Base-by-base conservation (phyloP, 1,140 invertebrate species). In the Pentalonia nigronervosa region DNA sequence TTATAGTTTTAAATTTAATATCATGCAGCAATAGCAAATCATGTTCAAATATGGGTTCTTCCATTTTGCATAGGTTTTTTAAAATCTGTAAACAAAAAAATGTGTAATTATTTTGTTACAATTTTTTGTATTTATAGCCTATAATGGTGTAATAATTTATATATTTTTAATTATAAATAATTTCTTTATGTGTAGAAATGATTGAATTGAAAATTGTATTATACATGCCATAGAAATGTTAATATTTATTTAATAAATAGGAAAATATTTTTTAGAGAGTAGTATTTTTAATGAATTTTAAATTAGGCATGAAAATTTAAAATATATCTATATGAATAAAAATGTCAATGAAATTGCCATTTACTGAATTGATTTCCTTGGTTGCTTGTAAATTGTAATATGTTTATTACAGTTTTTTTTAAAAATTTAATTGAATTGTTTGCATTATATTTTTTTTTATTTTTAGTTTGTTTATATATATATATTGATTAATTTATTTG, bases 61-160 rank as follows among this genome's bases (percentile, higher is more conserved):
- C 91, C 91, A 93, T 86, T 93, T 48, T 86, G 91, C 81, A 93
- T 84, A 93, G 11, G 53, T 91, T 81, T 84, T 86, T 50, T 17
- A 20, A 93, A 50, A 92, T 84, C 47, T 93, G 67, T 92, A 86
- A 93, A 53, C 76, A 86, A 86, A 50, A n/a, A 93, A 93, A 93
- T 93, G 76, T 93, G 81, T 93, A 93, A 84, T 86, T 93, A 93
- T 93, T 93, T 93, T 93, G 91, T 93, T 93, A 93, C 81, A 84
- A 30, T 84, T 84, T 50, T 93, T 92, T 92, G 47, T 92, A 92
- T 23, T 30, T 25, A 83, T 86, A 93, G 25, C 81, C 81, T 93
- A 93, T 92, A 48, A 92, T 50, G 67, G 9, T 92, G 91, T 92
- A 92, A 92, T 92, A 92, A 81, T 92, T 92, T 81, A 92, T 92